phyloP scores from a whole-genome alignment of 2,113 vertebrate genomes.

The Onychostruthus taczanowskii region DNA sequence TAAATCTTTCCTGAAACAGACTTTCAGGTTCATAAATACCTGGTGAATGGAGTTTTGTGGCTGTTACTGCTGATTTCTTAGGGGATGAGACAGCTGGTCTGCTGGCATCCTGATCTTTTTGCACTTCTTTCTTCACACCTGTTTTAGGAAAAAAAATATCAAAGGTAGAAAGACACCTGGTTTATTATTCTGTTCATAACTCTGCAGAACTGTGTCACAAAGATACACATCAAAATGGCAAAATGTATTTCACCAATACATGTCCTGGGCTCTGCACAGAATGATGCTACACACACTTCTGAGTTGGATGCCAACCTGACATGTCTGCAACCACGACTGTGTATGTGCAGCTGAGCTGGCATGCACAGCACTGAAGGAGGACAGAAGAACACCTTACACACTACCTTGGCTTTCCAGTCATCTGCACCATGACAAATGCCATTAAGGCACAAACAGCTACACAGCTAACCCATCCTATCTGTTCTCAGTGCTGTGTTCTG shows the following conservation, averaged over 20 bases:
- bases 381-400: not conserved
- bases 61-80: slow-evolving; percentile 78
- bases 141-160: not conserved
- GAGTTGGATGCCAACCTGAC: not conserved
- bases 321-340: not conserved
- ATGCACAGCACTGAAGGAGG: not conserved
- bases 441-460: not conserved
- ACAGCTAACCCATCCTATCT: not conserved
- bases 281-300: too few relatives aligned
- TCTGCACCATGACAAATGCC: not conserved
- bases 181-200: not conserved
- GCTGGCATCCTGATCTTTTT: slow-evolving; percentile 77
- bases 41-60: slow-evolving; percentile 87
- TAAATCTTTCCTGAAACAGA: not conserved
- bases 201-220: not conserved
- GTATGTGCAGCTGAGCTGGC: not conserved
- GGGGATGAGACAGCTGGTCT: slow-evolving; percentile 79
- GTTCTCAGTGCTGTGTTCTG: not conserved
- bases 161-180: not conserved
- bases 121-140: slow-evolving; percentile 84
- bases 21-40: slow-evolving; percentile 70
- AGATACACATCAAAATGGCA: not conserved
- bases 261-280: not conserved
- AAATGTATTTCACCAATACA: not conserved
- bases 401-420: not conserved